Base-by-base conservation (phyloP, 2,888 invertebrate species). In the Coremacera marginata region DNA sequence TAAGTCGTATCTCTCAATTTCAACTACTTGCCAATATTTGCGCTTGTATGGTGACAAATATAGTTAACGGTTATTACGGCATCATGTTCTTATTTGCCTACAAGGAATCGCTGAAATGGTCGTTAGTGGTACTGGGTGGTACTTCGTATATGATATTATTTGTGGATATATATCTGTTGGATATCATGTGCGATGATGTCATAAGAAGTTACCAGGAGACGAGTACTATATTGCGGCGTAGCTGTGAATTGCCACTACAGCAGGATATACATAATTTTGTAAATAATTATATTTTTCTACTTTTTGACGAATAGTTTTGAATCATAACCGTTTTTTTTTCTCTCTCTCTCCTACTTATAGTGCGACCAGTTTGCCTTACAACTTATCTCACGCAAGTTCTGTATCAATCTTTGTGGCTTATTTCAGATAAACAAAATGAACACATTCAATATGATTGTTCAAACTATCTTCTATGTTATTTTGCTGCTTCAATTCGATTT, bases 291-390 rank as follows among this genome's bases (percentile, higher is more conserved):
- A n/a, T n/a, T n/a, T n/a, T n/a, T n/a, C 31, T 11, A 14, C 22
- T 11, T 37, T 14, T 67, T 31, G 31, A 27, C 0, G 22, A 1
- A 2, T 4, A 0, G 22, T 22, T 44, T 67, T 34, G 22, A 11
- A 7, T 25, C 3, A 31, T n/a, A n/a, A n/a, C n/a, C n/a, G n/a
- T n/a, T n/a, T 37, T 65, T 67, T 2, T 9, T 67, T 37, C 14
- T 67, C 19, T 5, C 19, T 14, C 44, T 44, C 31, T 31, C 31
- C 11, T 44, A 31, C 37, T 37, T 31, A 8, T 5, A 68, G 68
- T 51, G 68, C 51, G 68, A 68, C 16, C 68, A 51, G 27, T 68
- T 68, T 51, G 49, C 68, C 16, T 68, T 68, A 19, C 49, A 68
- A 68, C 8, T 51, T 2, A 49, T 14, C 27, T 14, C 68, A 7